Conservation (phyloP, 2,113 vertebrate genomes). For the Lasiurus cinereus region DNA sequence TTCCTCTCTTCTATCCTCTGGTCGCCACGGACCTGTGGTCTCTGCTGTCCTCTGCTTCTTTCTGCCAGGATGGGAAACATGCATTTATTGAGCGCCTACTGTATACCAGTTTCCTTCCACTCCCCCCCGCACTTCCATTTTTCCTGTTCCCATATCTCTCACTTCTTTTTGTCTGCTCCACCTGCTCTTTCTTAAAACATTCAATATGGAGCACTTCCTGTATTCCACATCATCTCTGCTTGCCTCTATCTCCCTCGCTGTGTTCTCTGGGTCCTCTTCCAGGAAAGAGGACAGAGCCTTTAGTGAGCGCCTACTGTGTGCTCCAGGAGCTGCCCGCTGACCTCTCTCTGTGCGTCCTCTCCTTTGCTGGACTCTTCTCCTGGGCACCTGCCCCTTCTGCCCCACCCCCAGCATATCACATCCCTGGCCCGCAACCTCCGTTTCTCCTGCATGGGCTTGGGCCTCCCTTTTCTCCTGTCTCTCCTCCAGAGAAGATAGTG, state of each 20-base stretch:
- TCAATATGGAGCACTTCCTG: neutral
- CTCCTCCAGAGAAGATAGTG: neutral
- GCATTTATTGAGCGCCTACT: neutral
- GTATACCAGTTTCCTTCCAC: neutral
- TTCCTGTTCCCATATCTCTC: neutral
- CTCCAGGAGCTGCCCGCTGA: neutral
- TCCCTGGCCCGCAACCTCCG: neutral
- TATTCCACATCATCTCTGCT: neutral
- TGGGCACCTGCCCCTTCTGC: neutral
- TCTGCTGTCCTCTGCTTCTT: neutral
- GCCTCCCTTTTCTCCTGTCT: neutral
- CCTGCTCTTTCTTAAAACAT: neutral
- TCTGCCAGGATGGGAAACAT: neutral
- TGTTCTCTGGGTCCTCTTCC: neutral
- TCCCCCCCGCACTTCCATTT: too few species aligned
- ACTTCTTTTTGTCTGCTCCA: neutral
- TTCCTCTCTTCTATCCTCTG: neutral
- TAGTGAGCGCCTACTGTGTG: neutral
- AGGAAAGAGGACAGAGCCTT: neutral
- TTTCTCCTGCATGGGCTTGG: neutral
- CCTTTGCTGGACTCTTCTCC: neutral
- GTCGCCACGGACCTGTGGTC: neutral
- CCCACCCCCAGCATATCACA: too few species aligned
- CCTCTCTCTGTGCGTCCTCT: neutral
- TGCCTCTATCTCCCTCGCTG: neutral